Percentiles rank a stretch among this genome's conserved stretches.
Evolutionary conservation across 2,888 invertebrate genomes (phyloP).

Genomic region (Laothoe populi): DNA sequence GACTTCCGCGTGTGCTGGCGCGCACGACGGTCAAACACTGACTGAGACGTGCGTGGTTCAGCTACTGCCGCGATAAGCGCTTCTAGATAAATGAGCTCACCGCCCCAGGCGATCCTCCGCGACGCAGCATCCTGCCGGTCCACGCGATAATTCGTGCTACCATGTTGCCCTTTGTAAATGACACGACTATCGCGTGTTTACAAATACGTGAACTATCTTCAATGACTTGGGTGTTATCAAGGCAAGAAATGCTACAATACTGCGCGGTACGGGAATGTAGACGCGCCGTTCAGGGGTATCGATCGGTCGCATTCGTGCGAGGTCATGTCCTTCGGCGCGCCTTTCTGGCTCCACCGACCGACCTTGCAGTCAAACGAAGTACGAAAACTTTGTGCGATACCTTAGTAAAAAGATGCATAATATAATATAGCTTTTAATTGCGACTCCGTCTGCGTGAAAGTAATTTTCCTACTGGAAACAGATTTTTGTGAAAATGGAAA

Average conservation of each 20-base stretch:
- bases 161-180: constrained; percentile 52
- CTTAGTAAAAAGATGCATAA: neutral
- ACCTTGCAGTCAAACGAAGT: constrained; percentile 35
- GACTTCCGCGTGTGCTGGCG: constrained; percentile 83
- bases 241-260: constrained; percentile 69
- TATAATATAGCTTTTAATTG: neutral
- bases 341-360: constrained; percentile 64
- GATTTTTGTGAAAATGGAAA: too few species aligned
- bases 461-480: too few species aligned
- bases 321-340: constrained; percentile 84
- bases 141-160: constrained; percentile 71
- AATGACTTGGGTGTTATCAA: constrained; percentile 60
- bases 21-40: constrained; percentile 78
- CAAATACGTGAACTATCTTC: constrained; percentile 24
- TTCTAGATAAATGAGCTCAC: constrained; percentile 79
- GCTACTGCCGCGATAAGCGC: constrained; percentile 72
- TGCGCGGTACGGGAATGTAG: constrained; percentile 65
- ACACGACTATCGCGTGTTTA: constrained; percentile 43
- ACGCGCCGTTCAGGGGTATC: constrained; percentile 69
- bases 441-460: too few species aligned
- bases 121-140: constrained; percentile 75
- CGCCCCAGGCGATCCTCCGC: constrained; percentile 80
- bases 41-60: constrained; percentile 74
- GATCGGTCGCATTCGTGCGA: constrained; percentile 77
- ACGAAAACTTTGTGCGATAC: constrained; percentile 12